Base-by-base conservation (phyloP, 1,140 invertebrate genomes). In the Octopus bimaculoides region DNA sequence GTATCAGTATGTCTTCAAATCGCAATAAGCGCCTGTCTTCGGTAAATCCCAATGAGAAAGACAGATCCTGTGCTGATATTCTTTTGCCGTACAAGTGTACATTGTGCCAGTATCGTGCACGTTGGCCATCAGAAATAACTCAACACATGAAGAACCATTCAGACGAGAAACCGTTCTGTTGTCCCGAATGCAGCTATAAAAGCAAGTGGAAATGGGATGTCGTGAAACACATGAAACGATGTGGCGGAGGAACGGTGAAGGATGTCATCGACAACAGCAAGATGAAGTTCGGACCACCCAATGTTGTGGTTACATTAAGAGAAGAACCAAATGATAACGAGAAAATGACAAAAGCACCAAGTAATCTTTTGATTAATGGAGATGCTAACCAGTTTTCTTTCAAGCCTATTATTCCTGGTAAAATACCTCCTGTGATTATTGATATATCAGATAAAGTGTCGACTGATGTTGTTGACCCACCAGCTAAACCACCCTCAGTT, bases 141-240 rank as follows among this genome's bases (percentile, higher is more conserved):
- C 89, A 90, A 81, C 90, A 91, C 78, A 90, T 91, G 89, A 89
- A 90, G 80, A 90, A 90, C 80, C 89, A 91, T 79, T 89, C 89
- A 7, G 86, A 89, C 73, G 88, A 90, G 74, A 90, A 90, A 75
- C 89, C 89, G 10, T 91, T 88, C 80, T 83, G 85, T 77, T 91
- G 90, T 78, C 88, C 88, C 12, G 81, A 86, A 54, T 91, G 90
- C 79, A 88, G 85, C 73, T 90, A 91, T 81, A 86, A 85, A 77
- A 88, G 86, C 77, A 91, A 90, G 78, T 91, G 90, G 90, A 91
- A 91, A 81, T 91, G 90, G 90, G 90, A 91, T 84, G 89, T 91
- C 10, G 89, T 89, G 5, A 90, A 90, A 81, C 89, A 90, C 81
- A 81, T 90, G 54, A 87, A 89, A 77, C 84, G 89, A 3, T 90